Evolutionary conservation across 2,888 invertebrate genomes (phyloP), one percentile per base, ranked within the genome.

Genomic region (Synergus itoensis): DNA sequence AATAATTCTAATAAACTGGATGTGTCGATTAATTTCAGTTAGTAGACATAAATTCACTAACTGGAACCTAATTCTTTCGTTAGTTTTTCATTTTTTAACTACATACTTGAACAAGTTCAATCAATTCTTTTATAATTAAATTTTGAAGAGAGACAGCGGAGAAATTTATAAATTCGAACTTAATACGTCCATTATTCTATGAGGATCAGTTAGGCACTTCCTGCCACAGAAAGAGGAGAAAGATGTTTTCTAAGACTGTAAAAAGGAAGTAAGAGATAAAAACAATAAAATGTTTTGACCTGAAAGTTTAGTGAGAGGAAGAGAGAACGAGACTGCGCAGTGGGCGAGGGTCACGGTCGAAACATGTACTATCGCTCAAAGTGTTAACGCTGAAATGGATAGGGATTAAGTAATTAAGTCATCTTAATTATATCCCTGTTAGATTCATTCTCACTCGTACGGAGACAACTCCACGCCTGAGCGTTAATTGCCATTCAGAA

Each of bases 351-450:
- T 89, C 89, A 89, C 77, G 89, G 88, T 80, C 88, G 81, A 78
- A 36, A 77, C 64, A n/a, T 48, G 63, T 79, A 63, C 40, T 63
- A 79, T 80, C 76, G 75, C 81, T 78, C 62, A 76, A 73, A 80
- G 81, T 79, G 82, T 76, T 83, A 81, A 82, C 80, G 81, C 82
- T 83, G 77, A 84, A 89, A 89, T 84, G 83, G 84, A 87, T 86
- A 85, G 84, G 87, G 87, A 88, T 90, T 90, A 88, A 90, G 89
- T 90, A 89, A 90, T 90, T 88, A 89, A 89, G 86, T 83, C 86
- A 86, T 85, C 84, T 88, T 89, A 89, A 90, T 90, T 90, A 86
- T 82, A 78, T 76, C 45, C 48, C 77, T 79, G 67, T 82, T 82
- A 82, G 82, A 83, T 84, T 81, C 79, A 78, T 82, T 63, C 75